A percentile compares a stretch with the other conserved stretches of the same genome.
Evolutionary conservation across 2,888 invertebrate genomes (phyloP).

Genomic region (Macropis europaea): DNA sequence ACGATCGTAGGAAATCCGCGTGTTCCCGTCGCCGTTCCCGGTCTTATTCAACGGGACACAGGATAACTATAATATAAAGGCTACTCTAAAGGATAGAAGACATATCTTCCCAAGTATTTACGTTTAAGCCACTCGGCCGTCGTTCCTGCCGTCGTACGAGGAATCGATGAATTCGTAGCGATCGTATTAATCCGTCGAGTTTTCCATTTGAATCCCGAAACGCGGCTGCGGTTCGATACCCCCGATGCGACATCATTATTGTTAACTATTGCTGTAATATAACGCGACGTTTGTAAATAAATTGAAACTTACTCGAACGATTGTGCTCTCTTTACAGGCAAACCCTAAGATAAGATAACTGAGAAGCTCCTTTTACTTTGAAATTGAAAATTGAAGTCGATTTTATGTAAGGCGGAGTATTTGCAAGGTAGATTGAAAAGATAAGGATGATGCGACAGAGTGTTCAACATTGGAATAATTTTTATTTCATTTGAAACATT

Average conservation of each 20-base stretch:
- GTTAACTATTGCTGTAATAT: conserved; percentile 72
- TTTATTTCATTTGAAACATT: too few species aligned
- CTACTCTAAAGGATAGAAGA: conserved; percentile 60
- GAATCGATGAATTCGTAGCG: conserved; percentile 34
- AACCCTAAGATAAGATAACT: too few species aligned
- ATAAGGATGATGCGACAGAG: too few species aligned
- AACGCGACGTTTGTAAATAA: conserved; percentile 75
- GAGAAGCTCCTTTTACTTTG: too few species aligned
- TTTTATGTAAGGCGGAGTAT: too few species aligned
- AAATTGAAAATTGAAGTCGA: too few species aligned
- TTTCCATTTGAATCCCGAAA: conserved; percentile 32
- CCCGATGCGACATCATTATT: conserved; percentile 57
- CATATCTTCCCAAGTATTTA: conserved; percentile 47
- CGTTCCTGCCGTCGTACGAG: conserved; percentile 6
- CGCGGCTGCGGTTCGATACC: conserved; percentile 29
- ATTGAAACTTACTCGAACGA: conserved; percentile 49
- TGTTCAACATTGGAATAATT: too few species aligned
- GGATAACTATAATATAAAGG: conserved; percentile 51
- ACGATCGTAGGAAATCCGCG: conserved; percentile 44
- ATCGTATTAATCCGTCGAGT: conserved; percentile 39
- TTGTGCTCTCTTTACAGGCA: not conserved
- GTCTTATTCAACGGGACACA: conserved; percentile 28
- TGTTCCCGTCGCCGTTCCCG: conserved; percentile 21
- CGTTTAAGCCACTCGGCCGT: conserved; percentile 33
- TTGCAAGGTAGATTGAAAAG: too few species aligned